These are phyloP conservation scores for Rhyzopertha dominica DNA, from an alignment of 1,140 invertebrate species.

Conservation along the genomic window DNA sequence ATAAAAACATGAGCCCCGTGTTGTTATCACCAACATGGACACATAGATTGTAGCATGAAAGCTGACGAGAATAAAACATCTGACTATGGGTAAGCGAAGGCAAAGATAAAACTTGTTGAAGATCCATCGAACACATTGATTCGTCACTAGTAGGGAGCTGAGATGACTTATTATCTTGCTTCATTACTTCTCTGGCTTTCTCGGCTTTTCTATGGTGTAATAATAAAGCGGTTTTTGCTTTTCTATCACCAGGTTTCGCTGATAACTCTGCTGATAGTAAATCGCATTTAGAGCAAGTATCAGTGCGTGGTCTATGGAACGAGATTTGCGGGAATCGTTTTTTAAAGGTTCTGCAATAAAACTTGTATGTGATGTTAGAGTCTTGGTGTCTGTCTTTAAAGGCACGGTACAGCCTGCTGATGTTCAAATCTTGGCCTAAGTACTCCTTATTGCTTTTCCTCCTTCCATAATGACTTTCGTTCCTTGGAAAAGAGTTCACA, in stretches of 20 bases:
- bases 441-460: no score
- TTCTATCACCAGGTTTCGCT: background rate
- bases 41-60: conserved; percentile 11
- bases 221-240: conserved; percentile 7
- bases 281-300: conserved; percentile 9
- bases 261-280: background rate
- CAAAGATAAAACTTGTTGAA: conserved; percentile 9
- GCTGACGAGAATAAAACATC: conserved; percentile 13
- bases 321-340: no score
- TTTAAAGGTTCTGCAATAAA: no score
- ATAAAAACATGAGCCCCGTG: conserved; percentile 6
- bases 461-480: no score
- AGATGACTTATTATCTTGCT: background rate
- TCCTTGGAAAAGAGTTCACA: no score
- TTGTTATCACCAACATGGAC: conserved; percentile 8
- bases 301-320: conserved; percentile 3
- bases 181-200: conserved; percentile 4
- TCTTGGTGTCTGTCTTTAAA: no score
- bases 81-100: conserved; percentile 7
- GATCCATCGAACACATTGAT: conserved; percentile 4
- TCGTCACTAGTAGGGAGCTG: conserved; percentile 1
- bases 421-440: no score
- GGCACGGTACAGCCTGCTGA: no score
- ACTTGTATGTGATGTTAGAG: no score
- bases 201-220: conserved; percentile 10